Conservation (phyloP, 30 jellyfish, hydroid and myxozoan species). For the Catostylus mosaicus region DNA sequence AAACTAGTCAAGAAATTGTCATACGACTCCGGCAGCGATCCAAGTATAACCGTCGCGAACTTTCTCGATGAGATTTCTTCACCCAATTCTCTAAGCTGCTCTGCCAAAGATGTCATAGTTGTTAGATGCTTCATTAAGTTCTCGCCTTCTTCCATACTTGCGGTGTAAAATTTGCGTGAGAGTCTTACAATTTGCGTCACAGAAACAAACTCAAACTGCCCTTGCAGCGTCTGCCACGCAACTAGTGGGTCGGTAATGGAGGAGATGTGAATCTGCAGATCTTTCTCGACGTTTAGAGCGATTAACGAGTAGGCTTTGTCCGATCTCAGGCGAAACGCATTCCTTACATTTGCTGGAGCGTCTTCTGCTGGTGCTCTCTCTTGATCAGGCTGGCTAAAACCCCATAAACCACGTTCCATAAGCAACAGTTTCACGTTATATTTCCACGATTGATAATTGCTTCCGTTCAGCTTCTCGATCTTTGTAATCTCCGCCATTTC, state of each 20-base stretch:
- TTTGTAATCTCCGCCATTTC: background rate
- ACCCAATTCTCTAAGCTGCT: background rate
- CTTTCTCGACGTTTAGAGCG: too few relatives aligned
- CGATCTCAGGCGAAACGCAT: too few relatives aligned
- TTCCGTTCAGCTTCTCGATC: background rate
- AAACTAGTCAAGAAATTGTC: background rate
- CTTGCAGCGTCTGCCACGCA: slow-evolving; percentile 4
- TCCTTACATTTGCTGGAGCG: too few relatives aligned
- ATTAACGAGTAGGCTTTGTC: too few relatives aligned
- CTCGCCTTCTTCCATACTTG: slow-evolving; percentile 36
- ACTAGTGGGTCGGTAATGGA: too few relatives aligned
- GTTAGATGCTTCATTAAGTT: slow-evolving; percentile 22
- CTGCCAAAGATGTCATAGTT: slow-evolving; percentile 20
- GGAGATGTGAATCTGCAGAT: too few relatives aligned
- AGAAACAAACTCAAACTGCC: background rate
- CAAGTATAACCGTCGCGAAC: slow-evolving; percentile 27
- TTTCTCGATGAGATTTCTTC: slow-evolving; percentile 14
- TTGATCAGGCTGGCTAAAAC: background rate
- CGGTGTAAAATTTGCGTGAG: slow-evolving; percentile 11
- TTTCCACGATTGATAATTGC: background rate
- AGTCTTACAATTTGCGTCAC: slow-evolving; percentile 14
- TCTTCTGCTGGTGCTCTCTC: too few relatives aligned
- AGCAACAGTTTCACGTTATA: background rate
- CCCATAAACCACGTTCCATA: background rate
- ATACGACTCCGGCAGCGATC: slow-evolving; percentile 22